Percentiles rank a stretch among this genome's conserved stretches.
These are phyloP conservation scores for Drosophila yooni DNA, from an alignment of 2,888 invertebrate species.

Conservation along the genomic window DNA sequence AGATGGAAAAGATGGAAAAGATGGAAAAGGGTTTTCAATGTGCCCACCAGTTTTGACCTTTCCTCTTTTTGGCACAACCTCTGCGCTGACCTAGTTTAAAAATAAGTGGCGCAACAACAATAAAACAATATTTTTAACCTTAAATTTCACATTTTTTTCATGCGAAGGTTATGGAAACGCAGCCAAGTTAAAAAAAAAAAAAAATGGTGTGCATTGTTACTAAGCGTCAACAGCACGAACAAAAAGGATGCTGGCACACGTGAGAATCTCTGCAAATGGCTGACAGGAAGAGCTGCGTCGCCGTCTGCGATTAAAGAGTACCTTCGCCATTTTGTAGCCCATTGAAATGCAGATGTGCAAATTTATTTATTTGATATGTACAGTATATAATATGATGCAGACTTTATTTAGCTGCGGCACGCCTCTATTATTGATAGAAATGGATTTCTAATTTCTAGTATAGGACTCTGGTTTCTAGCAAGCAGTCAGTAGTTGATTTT, in stretches of 20 bases:
- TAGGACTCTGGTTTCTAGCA: background rate
- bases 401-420: background rate
- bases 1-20: slow-evolving; percentile 8
- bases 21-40: slow-evolving; percentile 16
- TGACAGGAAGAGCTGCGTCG: slow-evolving; percentile 52
- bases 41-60: slow-evolving; percentile 31
- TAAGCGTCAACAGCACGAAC: slow-evolving; percentile 40
- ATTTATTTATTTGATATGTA: background rate
- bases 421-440: background rate
- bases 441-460: background rate
- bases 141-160: slow-evolving; percentile 42
- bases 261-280: slow-evolving; percentile 67
- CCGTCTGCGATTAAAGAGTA: slow-evolving; percentile 71
- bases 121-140: slow-evolving; percentile 61
- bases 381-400: background rate
- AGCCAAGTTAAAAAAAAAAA: slow-evolving; percentile 44
- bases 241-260: slow-evolving; percentile 49
- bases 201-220: slow-evolving; percentile 56
- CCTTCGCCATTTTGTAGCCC: slow-evolving; percentile 25
- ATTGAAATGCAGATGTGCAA: background rate
- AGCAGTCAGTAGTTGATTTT: background rate
- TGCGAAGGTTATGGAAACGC: slow-evolving; percentile 61
- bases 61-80: slow-evolving; percentile 28
- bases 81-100: slow-evolving; percentile 65
- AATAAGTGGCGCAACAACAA: slow-evolving; percentile 61